These are phyloP conservation scores for Atrina japonica DNA, from an alignment of 2,888 invertebrate species.

Conservation along the genomic window DNA sequence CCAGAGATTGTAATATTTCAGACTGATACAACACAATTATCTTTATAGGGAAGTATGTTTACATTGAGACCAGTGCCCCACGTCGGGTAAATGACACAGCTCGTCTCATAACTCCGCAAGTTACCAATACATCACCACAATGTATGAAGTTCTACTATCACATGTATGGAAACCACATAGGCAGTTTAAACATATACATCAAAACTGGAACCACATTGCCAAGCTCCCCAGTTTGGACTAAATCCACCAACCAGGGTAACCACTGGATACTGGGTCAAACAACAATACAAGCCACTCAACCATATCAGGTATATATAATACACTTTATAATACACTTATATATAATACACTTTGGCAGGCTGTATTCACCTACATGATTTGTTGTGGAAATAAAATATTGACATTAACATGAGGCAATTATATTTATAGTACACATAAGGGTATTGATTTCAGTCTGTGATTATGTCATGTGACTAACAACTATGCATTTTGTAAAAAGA, in stretches of 20 bases:
- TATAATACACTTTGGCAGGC: no score
- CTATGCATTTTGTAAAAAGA: no score
- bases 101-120: conserved; percentile 57
- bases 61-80: conserved; percentile 68
- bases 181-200: conserved; percentile 62
- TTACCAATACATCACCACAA: conserved; percentile 48
- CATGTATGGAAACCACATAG: conserved; percentile 68
- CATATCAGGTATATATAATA: conserved; percentile 26
- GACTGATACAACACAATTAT: no score
- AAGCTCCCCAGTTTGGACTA: conserved; percentile 59
- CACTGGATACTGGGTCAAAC: conserved; percentile 66
- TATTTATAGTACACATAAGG: no score
- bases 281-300: conserved; percentile 23
- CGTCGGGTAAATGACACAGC: conserved; percentile 59
- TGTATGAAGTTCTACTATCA: conserved; percentile 72
- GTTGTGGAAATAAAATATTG: no score
- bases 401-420: no score
- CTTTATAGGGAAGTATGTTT: conserved; percentile 72
- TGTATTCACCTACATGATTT: no score
- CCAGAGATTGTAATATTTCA: no score
- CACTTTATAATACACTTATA: not conserved
- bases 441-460: not conserved
- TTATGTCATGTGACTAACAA: no score
- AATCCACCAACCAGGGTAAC: conserved; percentile 63
- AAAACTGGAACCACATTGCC: conserved; percentile 50